A percentile compares a stretch with the other conserved stretches of the same genome.
phyloP scores from a whole-genome alignment of 1,140 invertebrate species.

The Asbolus verrucosus region DNA sequence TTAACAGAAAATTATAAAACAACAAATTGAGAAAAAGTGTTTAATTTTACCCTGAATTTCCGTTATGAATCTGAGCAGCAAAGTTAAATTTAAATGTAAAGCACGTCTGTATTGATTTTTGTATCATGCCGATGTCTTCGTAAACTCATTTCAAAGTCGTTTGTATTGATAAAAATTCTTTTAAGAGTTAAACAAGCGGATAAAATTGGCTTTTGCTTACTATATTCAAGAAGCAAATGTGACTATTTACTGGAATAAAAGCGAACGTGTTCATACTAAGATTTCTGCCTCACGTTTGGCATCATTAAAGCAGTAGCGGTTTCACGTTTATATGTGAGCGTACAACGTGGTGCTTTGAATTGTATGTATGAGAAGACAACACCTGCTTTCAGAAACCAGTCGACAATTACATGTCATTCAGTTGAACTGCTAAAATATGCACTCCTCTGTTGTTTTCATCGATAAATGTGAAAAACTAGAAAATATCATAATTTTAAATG shows the following conservation, averaged over 20 bases:
- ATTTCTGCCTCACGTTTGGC: constrained; percentile 6
- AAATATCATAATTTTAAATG: constrained; percentile 34
- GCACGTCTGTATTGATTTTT: constrained; percentile 38
- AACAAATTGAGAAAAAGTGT: background rate
- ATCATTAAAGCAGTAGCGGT: constrained; percentile 1
- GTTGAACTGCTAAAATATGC: background rate
- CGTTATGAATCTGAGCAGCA: constrained; percentile 30
- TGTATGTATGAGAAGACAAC: constrained; percentile 7
- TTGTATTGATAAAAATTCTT: constrained; percentile 38
- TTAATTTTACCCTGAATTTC: constrained; percentile 18
- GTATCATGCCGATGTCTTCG: constrained; percentile 36
- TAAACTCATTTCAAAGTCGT: constrained; percentile 39
- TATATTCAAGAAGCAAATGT: constrained; percentile 7
- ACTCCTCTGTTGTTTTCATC: background rate
- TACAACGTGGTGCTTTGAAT: background rate
- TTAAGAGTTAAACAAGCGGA: constrained; percentile 26
- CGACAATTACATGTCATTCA: background rate
- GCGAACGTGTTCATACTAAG: background rate
- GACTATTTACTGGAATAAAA: background rate
- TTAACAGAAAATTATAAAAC: background rate
- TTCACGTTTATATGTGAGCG: constrained; percentile 14
- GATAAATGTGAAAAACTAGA: background rate
- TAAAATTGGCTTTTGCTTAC: constrained; percentile 27
- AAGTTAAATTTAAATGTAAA: constrained; percentile 37
- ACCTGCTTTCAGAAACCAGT: constrained; percentile 4